phyloP scores from a whole-genome alignment of 2,113 vertebrate species.

The Hemicordylus capensis region DNA sequence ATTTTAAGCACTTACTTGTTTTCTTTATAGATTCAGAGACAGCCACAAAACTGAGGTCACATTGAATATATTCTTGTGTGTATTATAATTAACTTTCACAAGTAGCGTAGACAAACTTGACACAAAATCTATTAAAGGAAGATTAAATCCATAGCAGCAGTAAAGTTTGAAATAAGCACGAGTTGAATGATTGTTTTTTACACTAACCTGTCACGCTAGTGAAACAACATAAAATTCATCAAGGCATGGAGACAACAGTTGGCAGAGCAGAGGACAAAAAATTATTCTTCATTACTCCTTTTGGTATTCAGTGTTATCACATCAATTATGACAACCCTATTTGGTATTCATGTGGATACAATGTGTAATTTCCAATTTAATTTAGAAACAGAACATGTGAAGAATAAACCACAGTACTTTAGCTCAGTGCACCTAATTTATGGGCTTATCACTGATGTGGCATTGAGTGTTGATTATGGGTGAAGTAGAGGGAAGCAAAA shows the following conservation, averaged over 20 bases:
- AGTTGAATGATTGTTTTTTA: constrained; percentile 43
- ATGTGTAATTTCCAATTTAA: constrained; percentile 41
- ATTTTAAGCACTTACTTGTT: background rate
- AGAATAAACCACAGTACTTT: constrained; percentile 27
- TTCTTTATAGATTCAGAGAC: background rate
- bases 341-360: constrained; percentile 29
- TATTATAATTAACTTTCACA: constrained; percentile 61
- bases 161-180: constrained; percentile 32
- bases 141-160: constrained; percentile 45
- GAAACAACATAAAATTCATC: constrained; percentile 49
- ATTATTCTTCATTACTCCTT: constrained; percentile 31
- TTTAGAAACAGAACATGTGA: constrained; percentile 35
- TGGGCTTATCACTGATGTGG: background rate
- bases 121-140: constrained; percentile 59
- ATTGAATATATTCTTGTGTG: constrained; percentile 49
- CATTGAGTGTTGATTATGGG: background rate
- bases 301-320: constrained; percentile 45
- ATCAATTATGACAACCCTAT: constrained; percentile 59
- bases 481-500: no score
- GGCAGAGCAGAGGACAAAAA: constrained; percentile 38
- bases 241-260: constrained; percentile 34
- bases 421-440: constrained; percentile 22
- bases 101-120: constrained; percentile 49
- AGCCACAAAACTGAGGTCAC: constrained; percentile 34
- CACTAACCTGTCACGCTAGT: constrained; percentile 41